phyloP scores from a whole-genome alignment of 2,888 invertebrate genomes.

The Gandaritis pyraliata region DNA sequence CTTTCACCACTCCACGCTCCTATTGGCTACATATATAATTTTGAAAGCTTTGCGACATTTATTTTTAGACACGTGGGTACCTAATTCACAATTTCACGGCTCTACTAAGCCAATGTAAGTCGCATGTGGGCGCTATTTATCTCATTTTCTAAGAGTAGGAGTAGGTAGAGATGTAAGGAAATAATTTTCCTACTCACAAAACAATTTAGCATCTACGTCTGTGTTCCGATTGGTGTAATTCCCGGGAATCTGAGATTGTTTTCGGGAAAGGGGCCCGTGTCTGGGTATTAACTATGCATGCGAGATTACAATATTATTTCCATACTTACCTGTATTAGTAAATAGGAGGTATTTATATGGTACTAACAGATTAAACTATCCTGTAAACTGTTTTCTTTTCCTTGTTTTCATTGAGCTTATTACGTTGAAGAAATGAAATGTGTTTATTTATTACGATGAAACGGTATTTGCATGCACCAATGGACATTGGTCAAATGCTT shows the following conservation, averaged over 20 bases:
- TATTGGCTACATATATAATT: too few species aligned
- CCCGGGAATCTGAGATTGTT: slow-evolving; percentile 27
- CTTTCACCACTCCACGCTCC: too few species aligned
- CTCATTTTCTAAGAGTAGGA: slow-evolving; percentile 27
- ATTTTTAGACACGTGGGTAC: neutral
- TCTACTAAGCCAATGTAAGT: slow-evolving; percentile 6
- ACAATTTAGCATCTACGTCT: slow-evolving; percentile 34
- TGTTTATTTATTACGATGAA: too few species aligned
- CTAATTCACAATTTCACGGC: slow-evolving; percentile 9
- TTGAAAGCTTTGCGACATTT: too few species aligned
- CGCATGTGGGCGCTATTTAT: slow-evolving; percentile 13
- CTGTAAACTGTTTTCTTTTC: too few species aligned
- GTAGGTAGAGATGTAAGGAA: slow-evolving; percentile 12
- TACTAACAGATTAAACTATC: neutral
- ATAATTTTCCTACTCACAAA: slow-evolving; percentile 25
- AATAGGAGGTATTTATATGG: neutral
- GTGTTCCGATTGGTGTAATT: slow-evolving; percentile 38
- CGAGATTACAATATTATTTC: slow-evolving; percentile 34
- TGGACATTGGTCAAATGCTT: too few species aligned
- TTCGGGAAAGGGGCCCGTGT: slow-evolving; percentile 23
- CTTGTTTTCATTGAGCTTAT: too few species aligned
- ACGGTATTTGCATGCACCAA: too few species aligned
- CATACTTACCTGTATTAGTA: neutral
- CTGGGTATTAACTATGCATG: slow-evolving; percentile 45
- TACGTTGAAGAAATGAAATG: too few species aligned